These are phyloP conservation scores for Pachyseris speciosa DNA, from an alignment of 64 coral and sea anemone species.

Conservation along the genomic window DNA sequence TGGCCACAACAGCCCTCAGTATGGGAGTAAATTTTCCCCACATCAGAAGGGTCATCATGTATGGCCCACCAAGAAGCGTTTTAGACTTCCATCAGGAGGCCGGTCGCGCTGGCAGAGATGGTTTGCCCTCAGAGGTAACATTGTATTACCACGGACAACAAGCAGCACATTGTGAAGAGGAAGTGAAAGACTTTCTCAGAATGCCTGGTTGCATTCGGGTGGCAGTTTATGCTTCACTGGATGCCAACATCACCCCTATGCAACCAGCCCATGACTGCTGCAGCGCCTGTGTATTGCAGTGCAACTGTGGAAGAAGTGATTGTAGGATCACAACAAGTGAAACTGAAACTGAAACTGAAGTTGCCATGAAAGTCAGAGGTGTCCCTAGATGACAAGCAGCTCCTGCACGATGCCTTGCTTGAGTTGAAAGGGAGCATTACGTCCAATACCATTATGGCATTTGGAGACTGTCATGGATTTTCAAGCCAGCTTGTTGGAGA, in stretches of 20 bases:
- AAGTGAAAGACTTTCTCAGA: slow-evolving; percentile 19
- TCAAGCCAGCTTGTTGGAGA: slow-evolving; percentile 13
- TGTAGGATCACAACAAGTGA: slow-evolving; percentile 17
- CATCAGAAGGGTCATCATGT: slow-evolving; percentile 5
- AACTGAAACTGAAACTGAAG: slow-evolving; percentile 6
- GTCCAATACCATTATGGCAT: not conserved
- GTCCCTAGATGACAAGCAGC: not conserved
- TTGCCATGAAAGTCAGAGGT: slow-evolving; percentile 4
- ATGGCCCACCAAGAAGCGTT: slow-evolving; percentile 18
- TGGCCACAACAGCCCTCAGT: slow-evolving; percentile 45
- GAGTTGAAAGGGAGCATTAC: slow-evolving; percentile 13
- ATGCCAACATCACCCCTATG: slow-evolving; percentile 12
- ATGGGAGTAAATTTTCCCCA: slow-evolving; percentile 27
- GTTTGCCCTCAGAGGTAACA: not conserved
- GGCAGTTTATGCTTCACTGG: slow-evolving; percentile 39
- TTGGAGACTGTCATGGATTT: slow-evolving; percentile 21
- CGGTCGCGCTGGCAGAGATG: slow-evolving; percentile 48
- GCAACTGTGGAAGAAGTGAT: not conserved
- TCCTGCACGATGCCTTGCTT: slow-evolving; percentile 1
- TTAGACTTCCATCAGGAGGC: slow-evolving; percentile 46
- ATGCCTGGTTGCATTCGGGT: slow-evolving; percentile 21
- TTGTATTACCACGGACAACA: slow-evolving; percentile 28
- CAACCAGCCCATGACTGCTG: slow-evolving; percentile 13
- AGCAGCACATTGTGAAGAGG: not conserved
- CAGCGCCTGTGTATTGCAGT: not conserved